Evolutionary conservation across 2,888 invertebrate species (phyloP).

Genomic region (Melipona beecheii): DNA sequence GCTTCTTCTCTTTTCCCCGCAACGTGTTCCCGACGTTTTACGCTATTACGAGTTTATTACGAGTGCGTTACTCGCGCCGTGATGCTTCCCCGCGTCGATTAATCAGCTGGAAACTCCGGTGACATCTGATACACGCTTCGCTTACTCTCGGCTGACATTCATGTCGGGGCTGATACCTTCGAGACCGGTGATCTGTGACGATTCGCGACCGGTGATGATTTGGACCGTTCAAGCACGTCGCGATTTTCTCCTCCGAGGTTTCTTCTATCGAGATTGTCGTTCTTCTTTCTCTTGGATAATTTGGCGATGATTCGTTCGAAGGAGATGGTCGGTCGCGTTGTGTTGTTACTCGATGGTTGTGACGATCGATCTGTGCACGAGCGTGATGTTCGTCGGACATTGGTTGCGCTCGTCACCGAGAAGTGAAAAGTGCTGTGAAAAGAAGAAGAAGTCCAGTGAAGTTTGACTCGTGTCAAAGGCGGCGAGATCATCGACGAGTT

Average conservation of each 20-base stretch:
- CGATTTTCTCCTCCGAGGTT: not conserved
- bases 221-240: not conserved
- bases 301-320: not conserved
- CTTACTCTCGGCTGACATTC: not conserved
- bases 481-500: not conserved
- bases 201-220: not conserved
- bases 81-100: slow-evolving; percentile 1
- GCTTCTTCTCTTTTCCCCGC: slow-evolving; percentile 2
- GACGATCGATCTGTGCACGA: not conserved
- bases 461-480: slow-evolving; percentile 34
- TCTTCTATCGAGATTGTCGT: not conserved
- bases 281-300: not conserved
- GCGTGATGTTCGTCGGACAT: slow-evolving; percentile 32
- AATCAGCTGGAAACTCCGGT: not conserved
- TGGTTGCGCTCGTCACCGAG: not conserved
- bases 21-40: slow-evolving; percentile 13
- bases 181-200: not conserved
- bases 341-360: not conserved
- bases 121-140: not conserved
- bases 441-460: slow-evolving; percentile 47
- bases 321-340: not conserved
- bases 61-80: slow-evolving; percentile 11
- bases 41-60: slow-evolving; percentile 49
- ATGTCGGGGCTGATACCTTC: not conserved
- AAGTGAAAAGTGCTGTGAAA: not conserved